phyloP scores from a whole-genome alignment of 2,113 vertebrate genomes.

The Chloropsis hardwickii region DNA sequence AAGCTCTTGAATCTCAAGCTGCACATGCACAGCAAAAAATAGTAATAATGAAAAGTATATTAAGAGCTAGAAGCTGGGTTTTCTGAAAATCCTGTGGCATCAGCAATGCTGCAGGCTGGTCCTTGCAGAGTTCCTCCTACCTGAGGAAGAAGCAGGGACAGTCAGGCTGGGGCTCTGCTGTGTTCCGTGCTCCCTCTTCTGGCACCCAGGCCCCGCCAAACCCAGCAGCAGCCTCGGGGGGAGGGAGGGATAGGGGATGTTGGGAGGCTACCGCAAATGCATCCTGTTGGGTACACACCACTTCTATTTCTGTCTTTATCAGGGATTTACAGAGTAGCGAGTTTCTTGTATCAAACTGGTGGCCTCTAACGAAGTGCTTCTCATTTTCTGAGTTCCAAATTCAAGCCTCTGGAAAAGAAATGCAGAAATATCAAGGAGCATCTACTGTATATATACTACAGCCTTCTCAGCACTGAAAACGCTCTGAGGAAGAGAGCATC shows the following conservation, averaged over 20 bases:
- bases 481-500: not conserved
- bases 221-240: not conserved
- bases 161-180: not conserved
- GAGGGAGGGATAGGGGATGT: not conserved
- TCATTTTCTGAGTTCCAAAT: not conserved
- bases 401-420: not conserved
- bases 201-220: not conserved
- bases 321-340: not conserved
- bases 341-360: not conserved
- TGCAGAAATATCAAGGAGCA: not conserved
- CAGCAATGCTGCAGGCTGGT: not conserved
- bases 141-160: not conserved
- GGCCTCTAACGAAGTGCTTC: not conserved
- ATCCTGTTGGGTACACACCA: not conserved
- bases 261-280: not conserved
- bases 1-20: not conserved
- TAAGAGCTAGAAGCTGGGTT: not conserved
- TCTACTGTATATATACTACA: accelerated
- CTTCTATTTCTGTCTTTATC: not conserved
- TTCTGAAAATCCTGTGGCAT: not conserved
- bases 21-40: not conserved
- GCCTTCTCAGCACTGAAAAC: not conserved
- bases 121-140: not conserved
- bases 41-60: not conserved
- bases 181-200: constrained; percentile 48